Evolutionary conservation across 2,113 vertebrate species (phyloP).

Genomic region (Galbula dea): DNA sequence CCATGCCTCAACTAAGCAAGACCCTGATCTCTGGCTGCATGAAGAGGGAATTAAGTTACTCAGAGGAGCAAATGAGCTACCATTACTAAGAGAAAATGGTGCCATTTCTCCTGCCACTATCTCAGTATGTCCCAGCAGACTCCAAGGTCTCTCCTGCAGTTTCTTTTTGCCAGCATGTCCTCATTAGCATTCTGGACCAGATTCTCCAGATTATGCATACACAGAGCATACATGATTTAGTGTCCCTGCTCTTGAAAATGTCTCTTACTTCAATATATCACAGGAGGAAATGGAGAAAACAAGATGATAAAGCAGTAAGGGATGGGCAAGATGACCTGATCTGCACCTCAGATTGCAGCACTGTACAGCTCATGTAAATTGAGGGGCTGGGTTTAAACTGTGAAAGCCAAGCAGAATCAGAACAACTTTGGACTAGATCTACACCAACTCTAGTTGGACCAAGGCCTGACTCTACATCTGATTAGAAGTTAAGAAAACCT

Average conservation of each 20-base stretch:
- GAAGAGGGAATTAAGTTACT: neutral
- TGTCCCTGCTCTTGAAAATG: neutral
- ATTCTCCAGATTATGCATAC: neutral
- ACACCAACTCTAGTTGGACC: neutral
- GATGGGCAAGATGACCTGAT: neutral
- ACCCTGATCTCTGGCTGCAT: neutral
- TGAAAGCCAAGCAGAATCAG: neutral
- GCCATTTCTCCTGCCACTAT: neutral
- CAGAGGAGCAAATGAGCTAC: neutral
- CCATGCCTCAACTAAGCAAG: neutral
- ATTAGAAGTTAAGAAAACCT: neutral
- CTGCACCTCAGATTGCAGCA: neutral
- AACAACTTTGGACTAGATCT: neutral
- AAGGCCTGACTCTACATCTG: neutral
- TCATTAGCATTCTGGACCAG: neutral
- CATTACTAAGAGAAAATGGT: neutral
- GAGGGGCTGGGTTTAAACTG: neutral
- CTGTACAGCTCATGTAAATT: accelerated
- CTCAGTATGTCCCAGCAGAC: neutral
- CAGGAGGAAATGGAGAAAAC: neutral
- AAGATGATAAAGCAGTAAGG: slow-evolving; percentile 18
- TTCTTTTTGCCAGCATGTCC: neutral
- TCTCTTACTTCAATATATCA: neutral
- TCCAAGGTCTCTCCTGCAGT: neutral
- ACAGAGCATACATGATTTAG: neutral